These are phyloP conservation scores for Varanus komodoensis DNA, from an alignment of 2,113 vertebrate species.

Conservation along the genomic window DNA sequence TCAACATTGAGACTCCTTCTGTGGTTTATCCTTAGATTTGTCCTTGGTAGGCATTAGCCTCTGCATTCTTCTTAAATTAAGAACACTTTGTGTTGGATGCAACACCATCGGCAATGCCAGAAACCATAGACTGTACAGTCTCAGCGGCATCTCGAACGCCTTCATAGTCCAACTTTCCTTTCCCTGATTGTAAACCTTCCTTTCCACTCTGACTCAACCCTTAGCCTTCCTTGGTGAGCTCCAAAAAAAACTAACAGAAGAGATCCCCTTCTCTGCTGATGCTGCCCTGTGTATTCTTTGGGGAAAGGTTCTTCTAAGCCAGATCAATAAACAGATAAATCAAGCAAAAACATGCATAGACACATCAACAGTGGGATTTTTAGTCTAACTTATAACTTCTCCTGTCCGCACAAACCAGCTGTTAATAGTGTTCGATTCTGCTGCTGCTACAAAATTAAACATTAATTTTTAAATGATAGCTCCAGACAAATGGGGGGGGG, in stretches of 20 bases:
- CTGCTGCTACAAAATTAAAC: slow-evolving; percentile 69
- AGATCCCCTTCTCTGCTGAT: slow-evolving; percentile 48
- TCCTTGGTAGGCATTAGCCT: not conserved
- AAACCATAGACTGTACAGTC: not conserved
- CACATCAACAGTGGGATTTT: slow-evolving; percentile 69
- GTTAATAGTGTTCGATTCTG: slow-evolving; percentile 71
- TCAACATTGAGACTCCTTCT: not conserved
- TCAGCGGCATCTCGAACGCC: not conserved
- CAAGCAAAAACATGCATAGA: slow-evolving; percentile 67
- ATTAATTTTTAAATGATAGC: slow-evolving; percentile 75
- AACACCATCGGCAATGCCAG: slow-evolving; percentile 6
- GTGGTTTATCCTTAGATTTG: not conserved
- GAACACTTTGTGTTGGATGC: not conserved
- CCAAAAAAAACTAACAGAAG: slow-evolving; percentile 55
- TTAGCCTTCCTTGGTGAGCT: slow-evolving; percentile 54
- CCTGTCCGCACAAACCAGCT: slow-evolving; percentile 65
- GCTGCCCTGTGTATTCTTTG: slow-evolving; percentile 42
- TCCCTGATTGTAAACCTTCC: slow-evolving; percentile 37
- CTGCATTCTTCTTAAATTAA: not conserved
- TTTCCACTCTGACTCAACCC: slow-evolving; percentile 31
- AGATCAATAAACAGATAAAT: slow-evolving; percentile 77
- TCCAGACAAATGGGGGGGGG: slow-evolving; percentile 53
- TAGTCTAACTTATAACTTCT: slow-evolving; percentile 70
- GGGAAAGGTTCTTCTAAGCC: slow-evolving; percentile 59
- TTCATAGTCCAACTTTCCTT: slow-evolving; percentile 33